phyloP scores from a whole-genome alignment of 2,888 invertebrate species.

The Toxonevra muliebris region DNA sequence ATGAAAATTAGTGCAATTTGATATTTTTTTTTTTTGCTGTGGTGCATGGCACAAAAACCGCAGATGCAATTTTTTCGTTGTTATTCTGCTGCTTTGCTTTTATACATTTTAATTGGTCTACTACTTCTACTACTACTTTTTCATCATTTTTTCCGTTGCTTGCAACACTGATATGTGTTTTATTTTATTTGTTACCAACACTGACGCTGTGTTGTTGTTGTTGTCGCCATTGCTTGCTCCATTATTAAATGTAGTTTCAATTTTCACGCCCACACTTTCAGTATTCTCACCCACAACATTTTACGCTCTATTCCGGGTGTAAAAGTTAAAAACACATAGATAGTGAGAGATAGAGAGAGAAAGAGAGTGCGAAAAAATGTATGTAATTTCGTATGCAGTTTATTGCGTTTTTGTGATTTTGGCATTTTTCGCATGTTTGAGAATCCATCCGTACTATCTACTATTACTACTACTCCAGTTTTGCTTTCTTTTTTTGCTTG shows the following conservation, averaged over 20 bases:
- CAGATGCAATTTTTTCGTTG: slow-evolving; percentile 11
- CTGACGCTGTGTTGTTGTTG: background rate
- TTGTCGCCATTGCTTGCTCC: background rate
- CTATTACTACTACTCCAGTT: slow-evolving; percentile 11
- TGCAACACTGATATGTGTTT: too few species aligned
- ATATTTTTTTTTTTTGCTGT: slow-evolving; percentile 17
- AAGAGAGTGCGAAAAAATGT: slow-evolving; percentile 21
- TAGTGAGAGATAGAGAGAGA: background rate
- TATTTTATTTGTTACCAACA: background rate
- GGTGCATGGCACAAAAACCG: slow-evolving; percentile 4
- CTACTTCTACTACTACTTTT: too few species aligned
- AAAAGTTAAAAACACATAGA: too few species aligned
- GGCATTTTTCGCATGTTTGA: slow-evolving; percentile 27
- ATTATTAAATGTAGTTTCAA: background rate
- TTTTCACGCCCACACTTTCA: background rate
- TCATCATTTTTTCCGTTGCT: too few species aligned
- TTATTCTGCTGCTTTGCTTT: background rate
- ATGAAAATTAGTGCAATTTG: slow-evolving; percentile 35
- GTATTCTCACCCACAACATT: too few species aligned
- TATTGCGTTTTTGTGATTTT: slow-evolving; percentile 32
- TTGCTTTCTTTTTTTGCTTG: background rate
- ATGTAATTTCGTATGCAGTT: slow-evolving; percentile 31
- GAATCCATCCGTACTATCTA: background rate
- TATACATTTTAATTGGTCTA: too few species aligned
- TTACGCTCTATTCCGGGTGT: too few species aligned